phyloP scores from a whole-genome alignment of 2,888 invertebrate species.

The Electrophaes corylata region DNA sequence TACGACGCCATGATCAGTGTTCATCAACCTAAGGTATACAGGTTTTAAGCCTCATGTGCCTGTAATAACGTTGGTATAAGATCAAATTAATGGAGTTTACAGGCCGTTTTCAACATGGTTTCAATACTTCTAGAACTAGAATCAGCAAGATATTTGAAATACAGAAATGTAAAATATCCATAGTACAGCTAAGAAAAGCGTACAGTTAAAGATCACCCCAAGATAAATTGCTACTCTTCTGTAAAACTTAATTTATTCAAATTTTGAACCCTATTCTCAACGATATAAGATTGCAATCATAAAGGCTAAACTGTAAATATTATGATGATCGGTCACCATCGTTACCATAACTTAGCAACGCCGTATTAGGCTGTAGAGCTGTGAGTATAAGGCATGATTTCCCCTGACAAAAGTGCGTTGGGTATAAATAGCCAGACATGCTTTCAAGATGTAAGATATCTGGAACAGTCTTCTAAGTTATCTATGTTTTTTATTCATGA shows the following conservation, averaged over 20 bases:
- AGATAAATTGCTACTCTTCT: constrained; percentile 13
- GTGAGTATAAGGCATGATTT: constrained; percentile 73
- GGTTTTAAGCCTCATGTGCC: too few species aligned
- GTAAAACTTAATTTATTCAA: constrained; percentile 10
- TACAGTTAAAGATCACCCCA: constrained; percentile 12
- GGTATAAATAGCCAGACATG: constrained; percentile 66
- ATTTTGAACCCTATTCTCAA: constrained; percentile 24
- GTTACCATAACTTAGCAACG: constrained; percentile 76
- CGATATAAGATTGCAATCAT: constrained; percentile 25
- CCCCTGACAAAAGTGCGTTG: constrained; percentile 72
- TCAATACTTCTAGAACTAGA: too few species aligned
- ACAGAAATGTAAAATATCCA: too few species aligned
- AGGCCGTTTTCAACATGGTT: too few species aligned
- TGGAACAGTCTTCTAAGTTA: neutral
- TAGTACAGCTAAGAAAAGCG: too few species aligned
- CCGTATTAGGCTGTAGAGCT: constrained; percentile 64
- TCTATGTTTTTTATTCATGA: neutral
- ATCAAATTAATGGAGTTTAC: too few species aligned
- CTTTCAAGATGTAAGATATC: constrained; percentile 34
- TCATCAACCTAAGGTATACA: too few species aligned
- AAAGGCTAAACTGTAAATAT: constrained; percentile 10
- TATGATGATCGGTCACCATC: constrained; percentile 71
- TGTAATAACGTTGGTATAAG: too few species aligned
- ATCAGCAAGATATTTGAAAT: too few species aligned
- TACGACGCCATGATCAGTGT: too few species aligned